Conservation (phyloP, 2,113 vertebrate genomes). For the Gavialis gangeticus region DNA sequence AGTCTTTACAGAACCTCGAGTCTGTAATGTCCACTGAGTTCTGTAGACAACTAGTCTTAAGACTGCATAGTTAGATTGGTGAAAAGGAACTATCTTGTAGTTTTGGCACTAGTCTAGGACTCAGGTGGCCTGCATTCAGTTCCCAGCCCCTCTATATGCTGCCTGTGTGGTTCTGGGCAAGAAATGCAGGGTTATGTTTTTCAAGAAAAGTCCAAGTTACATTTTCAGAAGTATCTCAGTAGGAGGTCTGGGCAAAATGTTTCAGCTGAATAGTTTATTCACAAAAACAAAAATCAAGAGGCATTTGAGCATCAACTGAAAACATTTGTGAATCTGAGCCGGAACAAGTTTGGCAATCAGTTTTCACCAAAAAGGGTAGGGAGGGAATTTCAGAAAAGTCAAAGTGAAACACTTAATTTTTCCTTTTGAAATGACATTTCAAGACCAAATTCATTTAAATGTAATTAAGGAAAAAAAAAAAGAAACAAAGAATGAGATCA, state of each 20-base stretch:
- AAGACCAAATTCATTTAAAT: background rate
- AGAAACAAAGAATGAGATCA: background rate
- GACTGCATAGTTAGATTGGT: background rate
- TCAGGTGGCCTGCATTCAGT: background rate
- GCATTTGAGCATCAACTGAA: background rate
- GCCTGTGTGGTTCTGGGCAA: background rate
- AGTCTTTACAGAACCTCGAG: background rate
- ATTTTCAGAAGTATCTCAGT: background rate
- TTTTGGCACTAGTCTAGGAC: background rate
- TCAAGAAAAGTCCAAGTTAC: background rate
- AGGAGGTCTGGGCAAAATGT: no score
- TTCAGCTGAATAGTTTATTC: no score
- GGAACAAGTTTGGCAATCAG: no score
- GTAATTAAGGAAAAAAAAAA: conserved; percentile 33
- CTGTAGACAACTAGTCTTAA: background rate
- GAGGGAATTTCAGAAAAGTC: background rate
- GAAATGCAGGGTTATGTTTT: background rate
- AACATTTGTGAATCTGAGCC: background rate
- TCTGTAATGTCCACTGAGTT: background rate
- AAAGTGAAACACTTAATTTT: background rate
- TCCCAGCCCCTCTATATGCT: background rate
- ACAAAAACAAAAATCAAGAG: background rate
- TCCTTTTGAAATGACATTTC: background rate
- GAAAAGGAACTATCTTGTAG: background rate
- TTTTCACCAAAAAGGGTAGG: background rate